Base-by-base conservation (phyloP, 2,888 invertebrate genomes). In the Pantelozetes paolii region DNA sequence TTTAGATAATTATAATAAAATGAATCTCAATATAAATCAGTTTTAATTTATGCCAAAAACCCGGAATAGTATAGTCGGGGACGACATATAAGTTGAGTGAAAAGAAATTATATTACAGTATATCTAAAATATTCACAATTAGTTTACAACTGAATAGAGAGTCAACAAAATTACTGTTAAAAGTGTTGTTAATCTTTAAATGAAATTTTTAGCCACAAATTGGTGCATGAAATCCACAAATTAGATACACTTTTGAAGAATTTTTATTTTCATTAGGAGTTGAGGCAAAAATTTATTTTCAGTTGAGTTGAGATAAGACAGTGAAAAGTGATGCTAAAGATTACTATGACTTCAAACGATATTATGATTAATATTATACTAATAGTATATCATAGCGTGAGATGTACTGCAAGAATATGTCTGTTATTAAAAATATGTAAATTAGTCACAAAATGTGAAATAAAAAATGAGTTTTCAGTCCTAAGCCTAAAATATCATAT, bases 351-450 rank as follows among this genome's bases (percentile, higher is more conserved):
- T 9, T 54, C 9, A 23, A 50, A 23, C 26, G 54, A 54, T 20
- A 54, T 26, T 54, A 54, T 54, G 54, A 48, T 48, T 48, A 48
- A 5, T 2, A 11, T 42, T 11, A 11, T 11, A 42, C 15, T 11
- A 11, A 42, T 42, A 15, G 15, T 42, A 32, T 32, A 64, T 18
- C 8, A 30, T 30, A 30, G 64, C 64, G 64, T 64, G 64, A 64
- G 32, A 64, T 64, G 36, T 36, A 64, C 9, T 57, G 15, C 57
- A 26, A 57, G n/a, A 64, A 64, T 36, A 30, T 20, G 30, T 30
- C 8, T 20, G 67, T 32, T 67, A 67, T 67, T 67, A 67, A 67
- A 67, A 67, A 67, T 67, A 67, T 67, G 67, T 67, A 67, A 67
- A 67, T 67, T 67, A 67, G 40, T 67, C 67, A 67, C 40, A 67